Percentiles rank a stretch among this genome's conserved stretches.
These are phyloP conservation scores for Cromileptes altivelis DNA, from an alignment of 2,113 vertebrate genomes.

Conservation along the genomic window DNA sequence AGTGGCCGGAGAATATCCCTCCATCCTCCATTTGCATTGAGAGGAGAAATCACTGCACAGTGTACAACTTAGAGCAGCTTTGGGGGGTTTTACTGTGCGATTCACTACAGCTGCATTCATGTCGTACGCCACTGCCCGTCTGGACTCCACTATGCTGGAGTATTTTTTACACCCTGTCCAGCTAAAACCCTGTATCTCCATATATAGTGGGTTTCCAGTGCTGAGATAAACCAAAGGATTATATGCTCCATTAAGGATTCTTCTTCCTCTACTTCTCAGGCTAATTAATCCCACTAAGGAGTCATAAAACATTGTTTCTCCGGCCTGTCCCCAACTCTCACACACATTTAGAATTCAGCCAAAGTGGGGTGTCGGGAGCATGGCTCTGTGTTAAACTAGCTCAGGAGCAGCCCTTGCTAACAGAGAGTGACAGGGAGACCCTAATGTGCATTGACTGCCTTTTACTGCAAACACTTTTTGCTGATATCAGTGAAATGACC, in stretches of 20 bases:
- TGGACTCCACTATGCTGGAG: not conserved
- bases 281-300: slow-evolving; percentile 26
- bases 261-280: slow-evolving; percentile 12
- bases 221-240: not conserved
- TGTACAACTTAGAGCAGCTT: slow-evolving; percentile 37
- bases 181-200: not conserved
- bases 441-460: too few species aligned
- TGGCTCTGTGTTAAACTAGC: too few species aligned
- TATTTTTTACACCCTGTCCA: not conserved
- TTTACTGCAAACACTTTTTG: too few species aligned
- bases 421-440: too few species aligned
- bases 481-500: too few species aligned
- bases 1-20: slow-evolving; percentile 54
- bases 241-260: slow-evolving; percentile 20
- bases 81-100: slow-evolving; percentile 19
- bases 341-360: not conserved
- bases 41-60: slow-evolving; percentile 45
- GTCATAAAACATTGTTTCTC: slow-evolving; percentile 8
- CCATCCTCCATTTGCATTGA: slow-evolving; percentile 67
- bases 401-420: too few species aligned
- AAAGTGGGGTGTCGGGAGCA: not conserved
- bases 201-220: not conserved
- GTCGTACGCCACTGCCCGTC: not conserved
- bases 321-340: not conserved
- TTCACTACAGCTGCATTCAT: slow-evolving; percentile 25